Conservation (phyloP, 2,113 vertebrate genomes). For the Melanocharis versteri region DNA sequence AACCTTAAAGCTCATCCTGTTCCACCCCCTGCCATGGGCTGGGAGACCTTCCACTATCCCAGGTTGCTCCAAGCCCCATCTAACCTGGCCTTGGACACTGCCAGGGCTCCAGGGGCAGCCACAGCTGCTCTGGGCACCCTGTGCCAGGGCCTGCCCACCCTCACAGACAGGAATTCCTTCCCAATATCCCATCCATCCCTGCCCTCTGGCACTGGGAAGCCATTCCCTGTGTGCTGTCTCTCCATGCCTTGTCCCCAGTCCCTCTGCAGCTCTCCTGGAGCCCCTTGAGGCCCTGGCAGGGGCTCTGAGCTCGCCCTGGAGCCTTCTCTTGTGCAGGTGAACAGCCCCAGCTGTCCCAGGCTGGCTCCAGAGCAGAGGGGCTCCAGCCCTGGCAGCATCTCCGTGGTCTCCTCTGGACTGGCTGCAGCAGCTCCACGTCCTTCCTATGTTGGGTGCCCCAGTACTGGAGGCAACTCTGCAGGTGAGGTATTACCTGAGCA, state of each 20-base stretch:
- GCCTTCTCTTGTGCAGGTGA: background rate
- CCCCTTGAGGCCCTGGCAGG: background rate
- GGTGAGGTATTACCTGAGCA: background rate
- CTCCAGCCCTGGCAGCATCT: background rate
- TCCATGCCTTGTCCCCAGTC: background rate
- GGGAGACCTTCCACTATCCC: accelerated
- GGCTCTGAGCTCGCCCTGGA: background rate
- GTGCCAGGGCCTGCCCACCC: background rate
- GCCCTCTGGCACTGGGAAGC: background rate
- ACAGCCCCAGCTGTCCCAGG: background rate
- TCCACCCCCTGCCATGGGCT: accelerated
- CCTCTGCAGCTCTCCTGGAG: background rate
- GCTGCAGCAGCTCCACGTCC: accelerated
- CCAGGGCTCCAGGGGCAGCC: background rate
- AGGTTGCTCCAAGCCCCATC: accelerated
- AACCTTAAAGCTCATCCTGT: background rate
- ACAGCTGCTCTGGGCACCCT: background rate
- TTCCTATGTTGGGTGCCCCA: accelerated
- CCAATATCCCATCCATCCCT: accelerated
- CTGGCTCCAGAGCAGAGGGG: background rate
- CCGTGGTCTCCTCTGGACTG: background rate
- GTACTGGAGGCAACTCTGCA: background rate
- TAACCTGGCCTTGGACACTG: accelerated
- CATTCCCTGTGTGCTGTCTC: background rate
- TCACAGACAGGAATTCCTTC: background rate